Evolutionary conservation across 2,113 vertebrate genomes (phyloP), one percentile per base, ranked within the genome.

Genomic region (Scopus umbretta): DNA sequence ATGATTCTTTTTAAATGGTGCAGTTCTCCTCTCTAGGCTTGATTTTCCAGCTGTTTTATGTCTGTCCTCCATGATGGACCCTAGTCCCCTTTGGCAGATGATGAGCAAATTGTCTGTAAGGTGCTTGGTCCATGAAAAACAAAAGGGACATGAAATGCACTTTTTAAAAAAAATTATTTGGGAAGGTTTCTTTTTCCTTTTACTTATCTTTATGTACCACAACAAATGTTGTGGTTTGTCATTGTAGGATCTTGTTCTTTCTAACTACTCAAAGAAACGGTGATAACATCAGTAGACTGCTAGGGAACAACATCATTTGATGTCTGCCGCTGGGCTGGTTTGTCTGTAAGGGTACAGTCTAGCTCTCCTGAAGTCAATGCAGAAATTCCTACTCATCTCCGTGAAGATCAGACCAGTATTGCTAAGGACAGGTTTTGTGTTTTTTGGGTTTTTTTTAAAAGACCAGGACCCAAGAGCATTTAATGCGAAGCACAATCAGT

Each of bases 251-350:
- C 40, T 92, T 38, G 40, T 70, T 92, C 73, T 82, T 82, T 79
- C 61, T 62, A 11, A 8, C 70, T 90, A 3, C 79, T 93, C 74
- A 85, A 38, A 86, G 85, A 23, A 61, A 12, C 0, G 3, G 62
- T 16, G 90, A 90, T 96, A 94, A 38, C 47, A 93, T 93, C 88
- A 50, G 86, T 25, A 79, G 85, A 9, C 82, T 93, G 88, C 58
- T 27, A 4, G 30, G 81, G 90, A 94, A 21, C 56, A 79, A 13
- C 52, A 79, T 26, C 52, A 63, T 86, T 72, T 93, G 88, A 72
- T 93, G 90, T 88, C 70, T 94, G 90, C 85, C 70, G 30, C 56
- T 8, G 56, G 65, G 56, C 78, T 75, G 86, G 10, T 42, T 66
- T 71, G 38, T n/a, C 38, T 80, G 74, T 36, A 13, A 56, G 66